Percentiles rank a stretch among this genome's conserved stretches.
Evolutionary conservation across 2,888 invertebrate genomes (phyloP).

Genomic region (Eudemis profundana): DNA sequence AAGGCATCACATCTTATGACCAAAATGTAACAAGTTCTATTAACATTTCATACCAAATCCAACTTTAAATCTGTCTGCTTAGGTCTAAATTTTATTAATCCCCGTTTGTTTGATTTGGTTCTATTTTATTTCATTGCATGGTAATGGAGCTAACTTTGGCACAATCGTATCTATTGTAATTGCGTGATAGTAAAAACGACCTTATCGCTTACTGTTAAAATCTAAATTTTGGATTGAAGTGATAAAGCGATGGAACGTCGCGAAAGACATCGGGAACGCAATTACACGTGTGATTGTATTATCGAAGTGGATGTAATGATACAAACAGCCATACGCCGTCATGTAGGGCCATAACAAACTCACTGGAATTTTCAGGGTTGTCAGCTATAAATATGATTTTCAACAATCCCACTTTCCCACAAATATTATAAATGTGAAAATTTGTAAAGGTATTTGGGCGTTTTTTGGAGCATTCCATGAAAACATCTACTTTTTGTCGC

Average conservation of each 20-base stretch:
- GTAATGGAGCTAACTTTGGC: neutral
- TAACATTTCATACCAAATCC: neutral
- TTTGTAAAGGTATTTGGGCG: too few relatives aligned
- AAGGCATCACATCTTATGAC: neutral
- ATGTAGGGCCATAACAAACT: slow-evolving; percentile 31
- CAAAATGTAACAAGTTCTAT: neutral
- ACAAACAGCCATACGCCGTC: slow-evolving; percentile 21
- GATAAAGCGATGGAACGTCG: neutral
- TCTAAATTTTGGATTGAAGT: neutral
- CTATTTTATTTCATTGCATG: slow-evolving; percentile 16
- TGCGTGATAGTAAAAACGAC: neutral
- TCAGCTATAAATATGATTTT: neutral
- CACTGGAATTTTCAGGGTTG: slow-evolving; percentile 27
- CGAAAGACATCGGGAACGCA: slow-evolving; percentile 6
- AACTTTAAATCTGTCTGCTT: neutral
- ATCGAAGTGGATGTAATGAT: slow-evolving; percentile 33
- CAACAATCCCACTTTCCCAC: too few relatives aligned
- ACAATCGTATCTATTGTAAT: slow-evolving; percentile 12
- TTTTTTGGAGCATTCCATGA: too few relatives aligned
- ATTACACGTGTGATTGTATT: slow-evolving; percentile 35
- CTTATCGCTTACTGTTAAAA: neutral
- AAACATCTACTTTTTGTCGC: too few relatives aligned
- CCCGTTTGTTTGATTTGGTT: slow-evolving; percentile 5
- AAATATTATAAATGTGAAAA: too few relatives aligned
- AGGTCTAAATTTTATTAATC: neutral